Evolutionary conservation across 1,140 invertebrate genomes (phyloP).

Genomic region (Proales similis): DNA sequence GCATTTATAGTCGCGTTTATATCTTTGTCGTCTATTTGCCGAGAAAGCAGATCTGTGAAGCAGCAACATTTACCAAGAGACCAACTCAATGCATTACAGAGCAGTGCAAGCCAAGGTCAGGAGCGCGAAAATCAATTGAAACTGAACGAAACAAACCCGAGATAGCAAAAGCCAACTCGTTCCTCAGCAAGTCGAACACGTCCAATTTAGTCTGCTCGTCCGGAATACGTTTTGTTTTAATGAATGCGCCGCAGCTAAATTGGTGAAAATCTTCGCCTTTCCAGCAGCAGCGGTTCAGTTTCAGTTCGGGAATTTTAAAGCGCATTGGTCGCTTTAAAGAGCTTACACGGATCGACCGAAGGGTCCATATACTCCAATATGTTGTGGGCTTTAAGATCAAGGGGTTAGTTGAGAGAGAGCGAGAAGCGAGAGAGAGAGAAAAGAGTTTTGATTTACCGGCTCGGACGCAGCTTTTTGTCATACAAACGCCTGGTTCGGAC

Average conservation of each 20-base stretch:
- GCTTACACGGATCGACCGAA: slow-evolving; percentile 25
- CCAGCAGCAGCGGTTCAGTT: no score
- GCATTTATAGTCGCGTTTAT: slow-evolving; percentile 31
- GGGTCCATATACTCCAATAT: slow-evolving; percentile 5
- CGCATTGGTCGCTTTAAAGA: background rate
- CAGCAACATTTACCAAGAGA: no score
- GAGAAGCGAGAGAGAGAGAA: background rate
- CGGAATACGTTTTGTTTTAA: slow-evolving; percentile 26
- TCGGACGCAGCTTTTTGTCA: slow-evolving; percentile 26
- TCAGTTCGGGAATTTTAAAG: background rate
- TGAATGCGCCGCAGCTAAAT: slow-evolving; percentile 32
- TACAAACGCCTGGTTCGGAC: no score
- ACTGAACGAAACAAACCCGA: background rate
- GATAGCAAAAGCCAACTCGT: slow-evolving; percentile 10
- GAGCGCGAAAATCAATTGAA: background rate
- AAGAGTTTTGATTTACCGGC: slow-evolving; percentile 5
- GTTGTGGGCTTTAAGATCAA: slow-evolving; percentile 10
- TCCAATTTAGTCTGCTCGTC: slow-evolving; percentile 35
- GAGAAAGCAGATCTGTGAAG: slow-evolving; percentile 2
- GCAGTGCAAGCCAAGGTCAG: no score
- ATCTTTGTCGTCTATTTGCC: slow-evolving; percentile 18
- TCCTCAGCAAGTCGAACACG: slow-evolving; percentile 30
- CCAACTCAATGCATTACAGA: no score
- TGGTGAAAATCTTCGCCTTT: slow-evolving; percentile 34
- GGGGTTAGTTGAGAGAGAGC: no score